These are phyloP conservation scores for Eretmocerus hayati DNA, from an alignment of 2,888 invertebrate species.

Conservation along the genomic window DNA sequence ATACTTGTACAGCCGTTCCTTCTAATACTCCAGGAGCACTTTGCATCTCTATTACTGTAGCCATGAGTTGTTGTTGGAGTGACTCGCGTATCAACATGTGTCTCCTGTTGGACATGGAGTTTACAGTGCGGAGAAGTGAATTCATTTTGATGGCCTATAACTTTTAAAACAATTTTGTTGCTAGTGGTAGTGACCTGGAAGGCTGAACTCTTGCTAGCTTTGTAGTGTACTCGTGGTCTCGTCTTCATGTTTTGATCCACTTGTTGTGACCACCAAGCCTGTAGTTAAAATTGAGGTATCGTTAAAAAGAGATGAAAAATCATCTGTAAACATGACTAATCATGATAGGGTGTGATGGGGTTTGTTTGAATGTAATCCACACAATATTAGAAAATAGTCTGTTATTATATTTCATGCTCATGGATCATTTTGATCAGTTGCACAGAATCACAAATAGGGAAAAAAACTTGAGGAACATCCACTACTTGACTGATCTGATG, in stretches of 20 bases:
- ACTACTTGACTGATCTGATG: too few species aligned
- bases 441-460: too few species aligned
- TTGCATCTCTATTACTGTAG: constrained; percentile 75
- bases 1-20: constrained; percentile 52
- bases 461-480: too few species aligned
- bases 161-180: background rate
- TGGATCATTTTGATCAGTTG: too few species aligned
- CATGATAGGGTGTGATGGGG: too few species aligned
- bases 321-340: too few species aligned
- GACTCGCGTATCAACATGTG: constrained; percentile 57
- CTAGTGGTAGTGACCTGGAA: background rate
- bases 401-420: too few species aligned
- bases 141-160: constrained; percentile 29
- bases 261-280: background rate
- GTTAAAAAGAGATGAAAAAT: too few species aligned
- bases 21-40: constrained; percentile 58
- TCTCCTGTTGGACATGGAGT: constrained; percentile 35
- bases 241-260: constrained; percentile 6
- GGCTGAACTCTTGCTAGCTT: background rate
- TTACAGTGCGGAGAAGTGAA: constrained; percentile 36
- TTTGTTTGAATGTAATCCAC: too few species aligned
- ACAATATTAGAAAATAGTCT: too few species aligned
- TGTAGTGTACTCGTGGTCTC: background rate
- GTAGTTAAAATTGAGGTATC: too few species aligned
- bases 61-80: constrained; percentile 64